Evolutionary conservation across 2,797 vertebrate genomes (phyloP).

Genomic region (Babyrousa celebensis): DNA sequence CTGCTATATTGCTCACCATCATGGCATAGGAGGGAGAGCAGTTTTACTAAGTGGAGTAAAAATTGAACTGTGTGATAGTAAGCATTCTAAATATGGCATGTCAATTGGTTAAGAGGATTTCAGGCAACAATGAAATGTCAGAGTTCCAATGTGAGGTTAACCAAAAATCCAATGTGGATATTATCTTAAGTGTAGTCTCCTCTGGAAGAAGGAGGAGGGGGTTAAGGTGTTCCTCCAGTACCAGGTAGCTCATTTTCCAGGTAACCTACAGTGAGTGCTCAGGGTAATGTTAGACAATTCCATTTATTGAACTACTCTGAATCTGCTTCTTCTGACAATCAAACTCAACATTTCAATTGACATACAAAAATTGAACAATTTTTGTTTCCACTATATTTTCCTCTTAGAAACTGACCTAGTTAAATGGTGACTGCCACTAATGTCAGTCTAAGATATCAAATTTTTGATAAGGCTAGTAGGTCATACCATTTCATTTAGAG

Average conservation of each 20-base stretch:
- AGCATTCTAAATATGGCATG: background rate
- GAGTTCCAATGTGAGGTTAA: background rate
- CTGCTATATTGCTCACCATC: background rate
- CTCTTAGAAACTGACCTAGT: constrained; percentile 73
- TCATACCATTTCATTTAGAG: constrained; percentile 72
- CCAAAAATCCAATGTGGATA: background rate
- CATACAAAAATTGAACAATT: constrained; percentile 67
- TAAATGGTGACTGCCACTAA: constrained; percentile 68
- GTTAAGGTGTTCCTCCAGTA: background rate
- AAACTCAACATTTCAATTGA: constrained; percentile 70
- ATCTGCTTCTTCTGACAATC: constrained; percentile 52
- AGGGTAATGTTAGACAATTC: constrained; percentile 44
- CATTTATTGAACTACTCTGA: constrained; percentile 50
- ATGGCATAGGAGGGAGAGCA: background rate
- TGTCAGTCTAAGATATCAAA: constrained; percentile 65
- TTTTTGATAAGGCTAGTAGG: constrained; percentile 54
- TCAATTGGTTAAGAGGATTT: background rate
- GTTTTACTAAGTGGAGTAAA: background rate
- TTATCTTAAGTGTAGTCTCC: background rate
- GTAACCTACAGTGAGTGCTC: background rate
- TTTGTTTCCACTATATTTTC: constrained; percentile 77
- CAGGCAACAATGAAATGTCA: background rate
- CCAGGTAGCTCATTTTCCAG: constrained; percentile 6
- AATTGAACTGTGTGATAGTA: background rate
- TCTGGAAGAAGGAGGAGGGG: background rate